A percentile compares a stretch with the other conserved stretches of the same genome.
These are phyloP conservation scores for Oryzias celebensis DNA, from an alignment of 2,113 vertebrate genomes.

Conservation along the genomic window DNA sequence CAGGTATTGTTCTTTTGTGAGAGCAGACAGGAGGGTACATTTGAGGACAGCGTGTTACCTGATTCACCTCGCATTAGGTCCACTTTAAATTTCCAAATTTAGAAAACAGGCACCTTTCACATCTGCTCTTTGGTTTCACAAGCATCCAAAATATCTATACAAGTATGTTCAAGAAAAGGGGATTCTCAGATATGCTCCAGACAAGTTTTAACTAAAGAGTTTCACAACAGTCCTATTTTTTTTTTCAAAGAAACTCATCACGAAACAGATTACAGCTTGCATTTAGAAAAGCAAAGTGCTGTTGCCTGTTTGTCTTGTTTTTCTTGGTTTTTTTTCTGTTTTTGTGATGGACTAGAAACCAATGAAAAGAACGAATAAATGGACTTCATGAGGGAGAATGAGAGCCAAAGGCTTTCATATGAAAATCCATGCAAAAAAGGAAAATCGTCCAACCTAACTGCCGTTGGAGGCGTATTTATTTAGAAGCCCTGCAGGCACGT, in stretches of 20 bases:
- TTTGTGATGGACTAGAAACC: too few species aligned
- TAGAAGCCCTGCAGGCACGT: not conserved
- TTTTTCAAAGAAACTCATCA: not conserved
- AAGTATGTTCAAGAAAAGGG: constrained; percentile 50
- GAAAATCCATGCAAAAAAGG: not conserved
- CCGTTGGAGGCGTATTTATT: not conserved
- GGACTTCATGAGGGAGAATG: too few species aligned
- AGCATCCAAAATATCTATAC: constrained; percentile 16
- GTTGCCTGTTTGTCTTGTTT: too few species aligned
- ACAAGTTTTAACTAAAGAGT: not conserved
- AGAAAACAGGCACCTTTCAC: not conserved
- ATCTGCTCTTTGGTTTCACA: constrained; percentile 36
- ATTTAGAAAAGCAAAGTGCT: not conserved
- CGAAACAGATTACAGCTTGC: not conserved
- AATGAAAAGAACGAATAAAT: too few species aligned
- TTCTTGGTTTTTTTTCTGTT: too few species aligned
- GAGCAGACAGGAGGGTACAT: constrained; percentile 1
- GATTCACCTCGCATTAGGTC: not conserved
- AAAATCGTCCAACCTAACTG: not conserved
- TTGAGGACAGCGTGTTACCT: not conserved
- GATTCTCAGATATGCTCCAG: not conserved
- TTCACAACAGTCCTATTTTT: constrained; percentile 25
- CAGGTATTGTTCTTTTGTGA: constrained; percentile 10
- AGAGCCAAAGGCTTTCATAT: too few species aligned
- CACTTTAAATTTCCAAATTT: not conserved